Evolutionary conservation across 2,797 vertebrate species (phyloP), one percentile per base, ranked within the genome.

Genomic region (Perodicticus potto): DNA sequence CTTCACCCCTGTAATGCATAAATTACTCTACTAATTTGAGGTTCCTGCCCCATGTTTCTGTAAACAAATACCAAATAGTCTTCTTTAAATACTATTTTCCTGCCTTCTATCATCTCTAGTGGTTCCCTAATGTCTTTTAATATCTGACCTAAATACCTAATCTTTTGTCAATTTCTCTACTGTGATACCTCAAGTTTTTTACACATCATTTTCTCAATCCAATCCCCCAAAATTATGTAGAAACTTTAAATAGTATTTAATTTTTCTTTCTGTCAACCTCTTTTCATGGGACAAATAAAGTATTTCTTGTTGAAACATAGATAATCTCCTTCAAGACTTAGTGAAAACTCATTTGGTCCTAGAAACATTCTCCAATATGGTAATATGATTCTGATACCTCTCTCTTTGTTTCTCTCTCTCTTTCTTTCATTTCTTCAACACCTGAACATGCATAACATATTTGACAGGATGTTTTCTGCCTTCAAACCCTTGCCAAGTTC

Each of bases 41-140:
- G 76, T 57, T 23, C 14, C 14, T 43, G 9, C 27, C 9, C 34
- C 12, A 53, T 63, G 37, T 63, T 89, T 83, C 22, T 78, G 2
- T 43, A n/a, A 80, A 76, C 57, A 85, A 23, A 85, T 17, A 61
- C 5, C 40, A 94, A 91, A 81, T 3, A 70, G 34, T 70, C 40
- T 77, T 55, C n/a, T 59, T 78, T 73, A 89, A 93, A 93, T 69
- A 17, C 13, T 7, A 45, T 94, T 92, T 72, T 40, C n/a, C 70
- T n/a, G 6, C 1, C n/a, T 92, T 65, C 49, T 27, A 7, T 76
- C 43, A 87, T 77, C 53, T 94, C 63, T 37, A 82, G 11, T 72
- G 7, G 2, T 25, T 83, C 59, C 32, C 16, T 89, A 20, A 40
- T 85, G 2, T 65, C 53, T 86, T 59, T 49, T 67, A 83, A 40